Evolutionary conservation across 2,888 invertebrate genomes (phyloP).

Genomic region (Augochlorella aurata): DNA sequence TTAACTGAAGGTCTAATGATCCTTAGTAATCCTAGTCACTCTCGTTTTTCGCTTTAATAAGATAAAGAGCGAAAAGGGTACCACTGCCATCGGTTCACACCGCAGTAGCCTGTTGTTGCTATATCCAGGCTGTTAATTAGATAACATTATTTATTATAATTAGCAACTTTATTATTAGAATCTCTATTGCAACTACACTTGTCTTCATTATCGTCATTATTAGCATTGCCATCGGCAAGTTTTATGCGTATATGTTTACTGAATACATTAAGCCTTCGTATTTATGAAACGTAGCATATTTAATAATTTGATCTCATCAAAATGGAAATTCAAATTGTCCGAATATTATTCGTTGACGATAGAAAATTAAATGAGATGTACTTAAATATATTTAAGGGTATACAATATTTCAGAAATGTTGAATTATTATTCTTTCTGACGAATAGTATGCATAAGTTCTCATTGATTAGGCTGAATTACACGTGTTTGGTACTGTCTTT

Average conservation of each 20-base stretch:
- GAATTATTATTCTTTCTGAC: background rate
- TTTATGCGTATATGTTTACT: background rate
- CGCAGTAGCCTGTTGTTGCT: constrained; percentile 47
- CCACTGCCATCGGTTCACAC: constrained; percentile 62
- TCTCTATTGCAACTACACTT: constrained; percentile 31
- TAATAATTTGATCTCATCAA: background rate
- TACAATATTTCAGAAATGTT: no score
- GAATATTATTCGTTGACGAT: background rate
- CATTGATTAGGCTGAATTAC: background rate
- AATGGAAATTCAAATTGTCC: background rate
- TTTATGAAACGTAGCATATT: background rate
- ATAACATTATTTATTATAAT: constrained; percentile 57
- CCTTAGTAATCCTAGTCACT: constrained; percentile 63
- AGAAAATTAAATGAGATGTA: background rate
- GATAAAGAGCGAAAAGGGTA: constrained; percentile 45
- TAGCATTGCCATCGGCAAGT: constrained; percentile 20
- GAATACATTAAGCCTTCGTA: background rate
- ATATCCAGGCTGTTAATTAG: constrained; percentile 62
- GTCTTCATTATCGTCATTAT: constrained; percentile 19
- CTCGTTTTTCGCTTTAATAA: constrained; percentile 51
- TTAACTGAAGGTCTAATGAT: constrained; percentile 38
- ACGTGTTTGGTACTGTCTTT: background rate
- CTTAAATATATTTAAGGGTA: background rate
- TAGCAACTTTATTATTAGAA: constrained; percentile 28
- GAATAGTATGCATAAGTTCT: background rate